Conservation (phyloP, 2,113 vertebrate genomes). For the Takifugu flavidus region DNA sequence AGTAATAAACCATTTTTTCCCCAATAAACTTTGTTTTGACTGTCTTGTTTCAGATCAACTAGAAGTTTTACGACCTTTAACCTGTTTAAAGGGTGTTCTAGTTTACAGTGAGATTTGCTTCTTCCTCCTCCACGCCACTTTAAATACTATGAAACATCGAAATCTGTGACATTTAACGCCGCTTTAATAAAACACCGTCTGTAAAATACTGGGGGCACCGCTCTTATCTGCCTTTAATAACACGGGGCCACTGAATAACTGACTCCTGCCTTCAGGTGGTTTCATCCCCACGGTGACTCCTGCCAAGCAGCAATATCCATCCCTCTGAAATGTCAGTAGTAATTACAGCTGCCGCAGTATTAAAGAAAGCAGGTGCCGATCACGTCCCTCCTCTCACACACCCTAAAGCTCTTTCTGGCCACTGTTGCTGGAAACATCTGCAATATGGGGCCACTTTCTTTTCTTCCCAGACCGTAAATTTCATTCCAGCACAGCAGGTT, state of each 20-base stretch:
- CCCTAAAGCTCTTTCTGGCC: neutral
- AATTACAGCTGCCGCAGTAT: slow-evolving; percentile 55
- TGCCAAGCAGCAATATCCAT: slow-evolving; percentile 56
- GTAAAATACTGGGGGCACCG: no score
- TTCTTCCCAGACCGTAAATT: no score
- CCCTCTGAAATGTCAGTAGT: slow-evolving; percentile 59
- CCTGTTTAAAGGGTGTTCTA: no score
- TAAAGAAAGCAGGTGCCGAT: slow-evolving; percentile 37
- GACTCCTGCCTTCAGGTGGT: slow-evolving; percentile 38
- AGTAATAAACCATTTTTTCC: neutral
- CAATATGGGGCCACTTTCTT: neutral
- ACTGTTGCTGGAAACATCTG: slow-evolving; percentile 15
- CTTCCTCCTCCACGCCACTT: neutral
- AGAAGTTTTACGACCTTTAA: no score
- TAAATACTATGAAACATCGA: neutral
- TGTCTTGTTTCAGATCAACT: no score
- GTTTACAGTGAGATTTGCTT: no score
- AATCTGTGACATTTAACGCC: no score
- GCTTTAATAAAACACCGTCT: no score
- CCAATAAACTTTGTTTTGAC: no score
- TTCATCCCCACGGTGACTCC: slow-evolving; percentile 37
- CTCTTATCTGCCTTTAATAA: slow-evolving; percentile 41
- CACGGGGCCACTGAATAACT: neutral
- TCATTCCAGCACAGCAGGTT: no score
- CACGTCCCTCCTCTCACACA: slow-evolving; percentile 5